Base-by-base conservation (phyloP, 2,113 vertebrate species). In the Corythornis cristatus region DNA sequence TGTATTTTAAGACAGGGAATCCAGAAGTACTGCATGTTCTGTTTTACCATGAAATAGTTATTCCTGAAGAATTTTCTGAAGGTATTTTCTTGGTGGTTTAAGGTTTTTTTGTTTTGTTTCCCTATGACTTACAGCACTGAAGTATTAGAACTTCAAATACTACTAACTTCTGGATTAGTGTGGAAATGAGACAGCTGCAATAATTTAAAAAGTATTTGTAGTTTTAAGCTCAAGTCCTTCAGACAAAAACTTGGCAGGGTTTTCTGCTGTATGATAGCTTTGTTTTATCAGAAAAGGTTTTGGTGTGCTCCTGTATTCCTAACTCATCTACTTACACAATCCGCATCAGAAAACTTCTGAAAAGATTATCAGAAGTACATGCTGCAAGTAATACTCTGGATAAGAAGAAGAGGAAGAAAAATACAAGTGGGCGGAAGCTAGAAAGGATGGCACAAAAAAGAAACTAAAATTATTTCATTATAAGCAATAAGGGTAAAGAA, bases 391-490 rank as follows among this genome's bases (percentile, higher is more conserved):
- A 88, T 54, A 85, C 35, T 76, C 50, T 53, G 28, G 37, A 73
- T 85, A 33, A 85, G 67, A 65, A 87, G 75, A 94, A 43, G 75
- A 94, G 40, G 35, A 90, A 73, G 45, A 87, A 87, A 84, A 88
- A 83, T 76, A 85, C 37, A 74, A 87, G 71, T 5, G 9, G 78
- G 77, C 15, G 88, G 67, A 45, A 90, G 93, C 25, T 37, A 87
- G 72, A 86, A 93, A 83, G 35, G 25, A 84, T 42, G 20, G 57
- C 48, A 91, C 25, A 88, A 58, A 66, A 56, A 70, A 73, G 35
- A 71, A 91, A 79, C 21, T 13, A 40, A 56, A 91, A 37, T 31
- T 33, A 29, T 73, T 93, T 89, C 43, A 56, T 66, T 83, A 66
- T 28, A 48, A 68, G 56, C 70, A 81, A 31, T 51, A 80, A 40